phyloP scores from a whole-genome alignment of 2,797 vertebrate genomes.

The Artibeus jamaicensis region DNA sequence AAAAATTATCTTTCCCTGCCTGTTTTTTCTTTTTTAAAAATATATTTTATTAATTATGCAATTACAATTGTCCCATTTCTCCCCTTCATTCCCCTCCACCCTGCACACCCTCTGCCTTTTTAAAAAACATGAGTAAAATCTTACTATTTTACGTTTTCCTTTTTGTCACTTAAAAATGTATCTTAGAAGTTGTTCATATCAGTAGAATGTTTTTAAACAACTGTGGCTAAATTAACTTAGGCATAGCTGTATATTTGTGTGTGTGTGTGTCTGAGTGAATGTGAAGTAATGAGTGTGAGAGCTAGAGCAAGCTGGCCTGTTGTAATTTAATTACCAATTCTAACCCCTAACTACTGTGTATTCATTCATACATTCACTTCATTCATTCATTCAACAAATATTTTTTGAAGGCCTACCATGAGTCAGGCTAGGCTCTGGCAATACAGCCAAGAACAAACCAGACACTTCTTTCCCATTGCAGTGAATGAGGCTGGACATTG shows the following conservation, averaged over 20 bases:
- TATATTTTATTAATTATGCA: too few relatives aligned
- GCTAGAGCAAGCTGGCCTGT: not conserved
- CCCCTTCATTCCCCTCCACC: too few relatives aligned
- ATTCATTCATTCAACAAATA: not conserved
- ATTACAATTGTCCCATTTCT: too few relatives aligned
- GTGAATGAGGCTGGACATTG: not conserved
- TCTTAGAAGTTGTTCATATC: not conserved
- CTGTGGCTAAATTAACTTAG: not conserved
- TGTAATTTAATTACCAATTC: not conserved
- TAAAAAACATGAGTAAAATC: not conserved
- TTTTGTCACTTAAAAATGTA: not conserved
- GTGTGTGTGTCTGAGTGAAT: not conserved
- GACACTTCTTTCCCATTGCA: not conserved
- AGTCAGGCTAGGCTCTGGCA: not conserved
- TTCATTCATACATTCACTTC: not conserved
- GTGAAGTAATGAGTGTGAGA: too few relatives aligned
- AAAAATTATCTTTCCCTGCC: not conserved
- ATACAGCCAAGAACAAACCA: not conserved
- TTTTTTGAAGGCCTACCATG: not conserved
- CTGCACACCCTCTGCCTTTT: too few relatives aligned
- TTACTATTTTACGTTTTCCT: not conserved
- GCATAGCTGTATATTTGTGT: not conserved
- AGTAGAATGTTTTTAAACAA: not conserved
- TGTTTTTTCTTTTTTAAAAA: not conserved
- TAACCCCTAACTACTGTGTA: not conserved